Evolutionary conservation across 2,113 vertebrate genomes (phyloP), one percentile per base, ranked within the genome.

Genomic region (Hemibagrus wyckioides): DNA sequence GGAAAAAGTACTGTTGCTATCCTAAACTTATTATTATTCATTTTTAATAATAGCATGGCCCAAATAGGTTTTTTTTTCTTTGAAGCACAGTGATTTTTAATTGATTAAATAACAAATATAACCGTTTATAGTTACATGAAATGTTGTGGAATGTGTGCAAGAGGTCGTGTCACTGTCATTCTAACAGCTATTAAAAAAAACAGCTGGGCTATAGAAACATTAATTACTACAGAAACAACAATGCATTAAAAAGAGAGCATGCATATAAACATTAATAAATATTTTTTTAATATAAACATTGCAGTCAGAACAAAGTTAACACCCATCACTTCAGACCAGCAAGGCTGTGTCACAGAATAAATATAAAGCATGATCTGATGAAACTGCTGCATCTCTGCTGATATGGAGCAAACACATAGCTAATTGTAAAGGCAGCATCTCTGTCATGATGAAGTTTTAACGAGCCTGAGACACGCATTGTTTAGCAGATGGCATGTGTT

Each of bases 401-500:
- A 79, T 69, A 56, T 85, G 69, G 76, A 23, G 79, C 87, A 92
- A 90, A 92, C 89, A 79, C 88, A 69, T 90, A 89, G 85, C 90
- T 92, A 90, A 90, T 90, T 91, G 76, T 91, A 88, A 92, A 91
- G 57, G 14, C 71, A 63, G 73, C 87, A 91, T 92, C 91, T 90
- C 87, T 93, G 89, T 52, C 28, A 30, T 92, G 93, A 94, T 94
- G 92, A 93, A 92, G 89, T 88, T 93, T 93, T 93, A 91, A 94
- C 92, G 90, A 36, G 56, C 80, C 89, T 61, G 81, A 92, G 89
- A 89, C 83, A 91, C 77, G 86, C 61, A 63, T 81, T 86, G 57
- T 84, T 89, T 77, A 86, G 41, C 83, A 90, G 91, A 89, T 88
- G 90, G 85, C 91, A 90, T 89, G 87, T 92, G 92, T 93, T 93